Conservation (phyloP, 2,797 vertebrate species). For the Tapirus indicus region DNA sequence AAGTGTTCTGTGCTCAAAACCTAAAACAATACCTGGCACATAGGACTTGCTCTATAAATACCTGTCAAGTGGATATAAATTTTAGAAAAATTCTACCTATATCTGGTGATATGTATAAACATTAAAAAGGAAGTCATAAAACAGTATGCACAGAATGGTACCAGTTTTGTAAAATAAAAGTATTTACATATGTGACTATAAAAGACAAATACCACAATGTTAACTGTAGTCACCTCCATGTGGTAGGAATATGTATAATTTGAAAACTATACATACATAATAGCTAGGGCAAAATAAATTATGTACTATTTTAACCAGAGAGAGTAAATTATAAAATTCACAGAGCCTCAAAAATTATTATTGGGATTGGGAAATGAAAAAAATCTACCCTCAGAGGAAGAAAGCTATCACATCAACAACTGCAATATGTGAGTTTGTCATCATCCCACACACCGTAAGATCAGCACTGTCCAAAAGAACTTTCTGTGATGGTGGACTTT, state of each 20-base stretch:
- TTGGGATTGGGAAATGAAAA: background rate
- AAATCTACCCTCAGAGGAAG: background rate
- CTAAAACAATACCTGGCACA: background rate
- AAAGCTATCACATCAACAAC: background rate
- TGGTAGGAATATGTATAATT: background rate
- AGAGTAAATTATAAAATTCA: slow-evolving; percentile 27
- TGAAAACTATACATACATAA: background rate
- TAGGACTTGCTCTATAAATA: background rate
- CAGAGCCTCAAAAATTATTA: background rate
- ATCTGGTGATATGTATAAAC: background rate
- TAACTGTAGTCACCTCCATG: background rate
- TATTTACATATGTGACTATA: background rate
- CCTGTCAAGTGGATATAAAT: background rate
- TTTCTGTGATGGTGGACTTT: background rate
- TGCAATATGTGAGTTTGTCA: background rate
- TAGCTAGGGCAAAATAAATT: background rate
- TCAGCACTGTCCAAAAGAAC: background rate
- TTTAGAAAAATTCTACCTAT: background rate
- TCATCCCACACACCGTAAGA: background rate
- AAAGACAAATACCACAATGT: background rate
- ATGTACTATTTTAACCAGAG: background rate
- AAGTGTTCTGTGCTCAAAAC: no score
- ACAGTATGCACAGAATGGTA: background rate
- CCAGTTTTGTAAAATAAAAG: background rate
- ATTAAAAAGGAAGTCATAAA: background rate